Base-by-base conservation (phyloP, 2,888 invertebrate genomes). In the Drosophila anceps region DNA sequence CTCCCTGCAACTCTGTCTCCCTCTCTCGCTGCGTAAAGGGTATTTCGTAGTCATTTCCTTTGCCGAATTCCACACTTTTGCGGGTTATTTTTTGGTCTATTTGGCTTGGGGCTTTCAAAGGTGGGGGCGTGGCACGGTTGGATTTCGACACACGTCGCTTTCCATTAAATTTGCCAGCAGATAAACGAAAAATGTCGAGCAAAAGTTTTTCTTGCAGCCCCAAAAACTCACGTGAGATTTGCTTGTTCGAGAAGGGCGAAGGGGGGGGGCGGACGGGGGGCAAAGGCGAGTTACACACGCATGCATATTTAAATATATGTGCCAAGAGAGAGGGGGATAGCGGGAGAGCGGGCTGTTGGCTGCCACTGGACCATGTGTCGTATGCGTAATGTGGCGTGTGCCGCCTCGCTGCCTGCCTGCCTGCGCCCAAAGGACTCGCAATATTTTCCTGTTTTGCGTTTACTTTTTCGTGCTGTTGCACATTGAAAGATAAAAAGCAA, bases 401-500 rank as follows among this genome's bases (percentile, higher is more conserved):
- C 18, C 29, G 51, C 20, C n/a, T n/a, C n/a, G n/a, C n/a, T n/a
- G n/a, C n/a, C n/a, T n/a, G n/a, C n/a, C n/a, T 8, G 27, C n/a
- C 46, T 15, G 39, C 60, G 43, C 81, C 77, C 68, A 71, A 68
- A 81, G 88, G 82, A 89, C 78, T 58, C 57, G 53, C 80, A 67
- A 53, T 73, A 53, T 65, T 69, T 73, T 44, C 58, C 53, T 59
- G n/a, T 63, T 68, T 65, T 59, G 35, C 66, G 33, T 51, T 51
- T 46, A 9, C 70, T 48, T 66, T 59, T 74, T 82, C 88, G 90
- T 87, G 90, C 76, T 74, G 76, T 73, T 90, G 90, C 88, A 79
- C 88, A 76, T 69, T 69, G 71, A 68, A 20, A 76, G 90, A 87
- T 87, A 87, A 90, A 89, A 89, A 87, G 90, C 76, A 82, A 87